Evolutionary conservation across 1,140 invertebrate species (phyloP), one percentile per base, ranked within the genome.

Genomic region (Heliconius nattereri): DNA sequence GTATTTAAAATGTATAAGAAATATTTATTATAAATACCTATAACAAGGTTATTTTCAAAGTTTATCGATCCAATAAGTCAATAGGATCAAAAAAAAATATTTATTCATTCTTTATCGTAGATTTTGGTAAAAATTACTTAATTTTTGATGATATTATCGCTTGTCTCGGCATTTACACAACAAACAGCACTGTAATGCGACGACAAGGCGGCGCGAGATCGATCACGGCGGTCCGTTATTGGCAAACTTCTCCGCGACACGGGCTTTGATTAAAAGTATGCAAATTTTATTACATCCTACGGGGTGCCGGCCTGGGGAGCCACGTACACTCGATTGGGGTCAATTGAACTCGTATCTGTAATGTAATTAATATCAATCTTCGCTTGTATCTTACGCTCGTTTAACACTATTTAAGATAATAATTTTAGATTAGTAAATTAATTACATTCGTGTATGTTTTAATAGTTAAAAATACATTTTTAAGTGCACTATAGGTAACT

Each of bases 251-350:
- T 94, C 94, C 92, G 89, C 93, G 94, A 95, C 94, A 95, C 89
- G 92, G 89, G 87, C 93, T 93, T 95, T 95, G 94, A 95, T 95
- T 95, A 95, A 95, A 95, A 95, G 93, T 95, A 95, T 95, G 94
- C 94, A 94, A 95, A 95, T 95, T 95, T 95, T 95, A 95, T 95
- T 94, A 95, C 91, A 91, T 92, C 89, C 90, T 88, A 88, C 86
- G 83, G 88, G 89, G 90, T 84, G 87, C 85, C 86, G 85, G 81
- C 86, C 84, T 80, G 73, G 87, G 87, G 87, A 85, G 81, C 87
- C 79, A 87, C 82, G 83, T 88, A 87, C 85, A 85, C 86, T 80
- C 85, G 82, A 87, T 87, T 85, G 85, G 86, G 89, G 86, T 90
- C 86, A 88, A 86, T 86, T 90, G 84, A 87, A 89, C 88, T 84